Evolutionary conservation across 1,140 invertebrate genomes (phyloP), one percentile per base, ranked within the genome.

Genomic region (Subanguina moxae): DNA sequence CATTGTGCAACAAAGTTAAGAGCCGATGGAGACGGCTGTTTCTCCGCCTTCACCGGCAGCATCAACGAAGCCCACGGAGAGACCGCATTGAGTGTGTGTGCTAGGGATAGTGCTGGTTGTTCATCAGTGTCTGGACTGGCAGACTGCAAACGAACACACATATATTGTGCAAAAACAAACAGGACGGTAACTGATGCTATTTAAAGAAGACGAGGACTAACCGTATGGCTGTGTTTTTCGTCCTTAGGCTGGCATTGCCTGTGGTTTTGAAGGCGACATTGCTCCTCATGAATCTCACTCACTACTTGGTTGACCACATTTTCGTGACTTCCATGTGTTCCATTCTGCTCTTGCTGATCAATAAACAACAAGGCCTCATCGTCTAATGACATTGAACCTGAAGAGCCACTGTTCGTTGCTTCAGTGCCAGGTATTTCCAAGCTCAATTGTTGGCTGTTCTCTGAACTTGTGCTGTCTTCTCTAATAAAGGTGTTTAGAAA

Each of bases 181-280:
- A n/a, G n/a, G n/a, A n/a, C n/a, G 23, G 23, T 52, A 21, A 19
- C 17, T 45, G 19, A 63, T 3, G 67, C 17, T 30, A 8, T 25
- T 45, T 17, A 13, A 19, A n/a, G 19, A 57, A 23, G 28, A 32
- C 0, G 27, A 57, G 25, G 17, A 28, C 62, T 3, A 58, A 73
- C 71, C 38, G 71, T 73, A 62, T 73, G 71, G 32, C 70, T 73
- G 46, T 73, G 71, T 38, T 73, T 73, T 48, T 73, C 71, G n/a
- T 68, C 71, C 17, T 52, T 64, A 57, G 9, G 38, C 21, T 27
- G 28, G 46, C 63, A n/a, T n/a, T n/a, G n/a, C n/a, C n/a, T n/a
- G n/a, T n/a, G n/a, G n/a, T n/a, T 52, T 64, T 52, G 48, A 5
- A 19, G 15, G 8, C 45, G 15, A 19, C 71, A 23, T 43, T 57